Evolutionary conservation across 2,797 vertebrate species (phyloP).

Genomic region (Clarias platycephalus): DNA sequence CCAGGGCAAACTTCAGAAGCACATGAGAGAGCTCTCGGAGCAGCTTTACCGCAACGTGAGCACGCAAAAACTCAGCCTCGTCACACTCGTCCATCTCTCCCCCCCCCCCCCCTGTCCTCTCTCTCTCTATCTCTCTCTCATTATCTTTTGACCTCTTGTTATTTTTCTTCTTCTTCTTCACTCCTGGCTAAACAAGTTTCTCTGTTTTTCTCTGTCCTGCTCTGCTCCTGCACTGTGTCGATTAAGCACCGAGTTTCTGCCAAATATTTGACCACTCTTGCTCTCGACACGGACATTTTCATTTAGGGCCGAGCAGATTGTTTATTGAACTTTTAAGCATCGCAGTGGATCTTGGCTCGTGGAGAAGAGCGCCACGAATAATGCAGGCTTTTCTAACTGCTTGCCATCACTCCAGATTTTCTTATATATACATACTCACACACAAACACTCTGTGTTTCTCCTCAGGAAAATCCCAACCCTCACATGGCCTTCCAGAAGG

Average conservation of each 20-base stretch:
- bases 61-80: neutral
- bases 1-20: conserved; percentile 84
- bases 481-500: conserved; percentile 98
- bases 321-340: conserved; percentile 34
- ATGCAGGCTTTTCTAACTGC: conserved; percentile 4
- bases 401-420: neutral
- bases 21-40: conserved; percentile 91
- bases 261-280: conserved; percentile 31
- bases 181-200: conserved; percentile 14
- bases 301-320: conserved; percentile 22
- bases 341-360: conserved; percentile 5
- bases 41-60: conserved; percentile 95
- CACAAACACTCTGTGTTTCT: conserved; percentile 12
- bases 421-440: no score
- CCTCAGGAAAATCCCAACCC: conserved; percentile 95
- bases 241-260: conserved; percentile 18
- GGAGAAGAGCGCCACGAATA: neutral
- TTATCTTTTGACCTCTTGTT: neutral
- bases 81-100: conserved; percentile 1
- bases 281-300: conserved; percentile 21
- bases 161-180: neutral
- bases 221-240: conserved; percentile 21
- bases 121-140: neutral
- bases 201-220: conserved; percentile 30
- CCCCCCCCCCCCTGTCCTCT: neutral